Percentiles rank a stretch among this genome's conserved stretches.
Evolutionary conservation across 2,797 vertebrate species (phyloP).

Genomic region (Nasua narica): DNA sequence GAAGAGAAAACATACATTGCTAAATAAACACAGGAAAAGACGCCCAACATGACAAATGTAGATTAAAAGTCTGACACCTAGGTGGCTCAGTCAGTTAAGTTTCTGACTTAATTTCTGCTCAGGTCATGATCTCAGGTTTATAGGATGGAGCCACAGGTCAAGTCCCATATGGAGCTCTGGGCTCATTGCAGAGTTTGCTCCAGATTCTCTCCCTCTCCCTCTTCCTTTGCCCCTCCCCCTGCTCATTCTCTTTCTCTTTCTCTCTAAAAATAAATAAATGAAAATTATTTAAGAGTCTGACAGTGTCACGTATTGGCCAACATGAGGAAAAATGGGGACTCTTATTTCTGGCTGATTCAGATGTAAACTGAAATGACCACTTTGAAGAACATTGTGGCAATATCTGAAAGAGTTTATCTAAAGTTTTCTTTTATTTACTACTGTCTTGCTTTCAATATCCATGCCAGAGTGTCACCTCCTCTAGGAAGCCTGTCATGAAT

Average conservation of each 20-base stretch:
- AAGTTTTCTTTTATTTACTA: background rate
- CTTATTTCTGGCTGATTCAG: too few species aligned
- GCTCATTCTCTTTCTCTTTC: background rate
- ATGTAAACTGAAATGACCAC: background rate
- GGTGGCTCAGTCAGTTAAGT: background rate
- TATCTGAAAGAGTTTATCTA: background rate
- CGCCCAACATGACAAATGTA: too few species aligned
- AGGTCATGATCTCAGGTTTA: background rate
- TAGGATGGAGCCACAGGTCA: background rate
- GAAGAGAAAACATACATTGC: background rate
- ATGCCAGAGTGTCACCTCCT: background rate
- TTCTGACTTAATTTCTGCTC: background rate
- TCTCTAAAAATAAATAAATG: background rate
- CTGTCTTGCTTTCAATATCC: background rate
- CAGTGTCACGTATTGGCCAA: rapidly evolving
- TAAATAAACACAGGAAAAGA: background rate
- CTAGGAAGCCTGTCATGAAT: background rate
- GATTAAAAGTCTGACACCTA: background rate
- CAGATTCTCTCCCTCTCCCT: background rate
- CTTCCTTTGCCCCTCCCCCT: background rate
- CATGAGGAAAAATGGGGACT: too few species aligned
- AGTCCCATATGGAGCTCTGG: background rate
- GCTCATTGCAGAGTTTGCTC: background rate
- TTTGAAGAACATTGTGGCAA: background rate
- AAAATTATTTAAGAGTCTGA: background rate